phyloP scores from a whole-genome alignment of 2,888 invertebrate genomes.

The Drosophila siamana region DNA sequence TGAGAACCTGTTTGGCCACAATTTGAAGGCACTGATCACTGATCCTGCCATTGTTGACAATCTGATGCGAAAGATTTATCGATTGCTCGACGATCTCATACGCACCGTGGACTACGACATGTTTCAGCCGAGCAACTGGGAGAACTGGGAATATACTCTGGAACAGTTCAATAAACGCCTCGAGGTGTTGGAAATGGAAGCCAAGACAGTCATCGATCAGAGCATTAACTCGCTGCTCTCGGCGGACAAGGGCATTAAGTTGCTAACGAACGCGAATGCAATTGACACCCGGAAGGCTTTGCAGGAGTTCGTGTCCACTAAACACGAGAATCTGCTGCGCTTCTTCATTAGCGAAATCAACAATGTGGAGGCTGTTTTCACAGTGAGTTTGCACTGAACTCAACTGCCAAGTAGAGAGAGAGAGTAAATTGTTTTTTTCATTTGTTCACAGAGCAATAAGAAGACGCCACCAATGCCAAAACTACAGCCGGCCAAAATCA shows the following conservation, averaged over 20 bases:
- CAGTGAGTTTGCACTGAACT: slow-evolving; percentile 86
- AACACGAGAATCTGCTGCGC: slow-evolving; percentile 93
- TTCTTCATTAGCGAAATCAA: slow-evolving; percentile 94
- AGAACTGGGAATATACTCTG: slow-evolving; percentile 95
- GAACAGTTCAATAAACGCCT: slow-evolving; percentile 92
- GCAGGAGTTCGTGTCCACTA: slow-evolving; percentile 90
- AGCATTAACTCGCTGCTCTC: slow-evolving; percentile 93
- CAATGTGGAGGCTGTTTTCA: slow-evolving; percentile 89
- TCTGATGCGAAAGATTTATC: slow-evolving; percentile 92
- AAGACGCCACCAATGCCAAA: slow-evolving; percentile 87
- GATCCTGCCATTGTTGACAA: slow-evolving; percentile 95
- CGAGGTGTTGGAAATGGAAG: slow-evolving; percentile 91
- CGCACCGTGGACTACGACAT: slow-evolving; percentile 93
- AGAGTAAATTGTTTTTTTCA: background rate
- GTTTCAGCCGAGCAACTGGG: slow-evolving; percentile 91
- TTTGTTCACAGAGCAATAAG: slow-evolving; percentile 35
- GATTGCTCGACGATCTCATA: slow-evolving; percentile 90
- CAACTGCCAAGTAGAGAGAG: background rate
- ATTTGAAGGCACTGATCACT: slow-evolving; percentile 93
- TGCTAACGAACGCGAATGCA: slow-evolving; percentile 92
- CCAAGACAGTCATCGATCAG: slow-evolving; percentile 93
- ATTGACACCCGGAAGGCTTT: slow-evolving; percentile 92
- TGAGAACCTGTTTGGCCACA: slow-evolving; percentile 94
- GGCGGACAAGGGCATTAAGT: slow-evolving; percentile 92
- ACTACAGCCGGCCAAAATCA: slow-evolving; percentile 92